Evolutionary conservation across 1,140 invertebrate species (phyloP).

Genomic region (Drosophila oshimai): DNA sequence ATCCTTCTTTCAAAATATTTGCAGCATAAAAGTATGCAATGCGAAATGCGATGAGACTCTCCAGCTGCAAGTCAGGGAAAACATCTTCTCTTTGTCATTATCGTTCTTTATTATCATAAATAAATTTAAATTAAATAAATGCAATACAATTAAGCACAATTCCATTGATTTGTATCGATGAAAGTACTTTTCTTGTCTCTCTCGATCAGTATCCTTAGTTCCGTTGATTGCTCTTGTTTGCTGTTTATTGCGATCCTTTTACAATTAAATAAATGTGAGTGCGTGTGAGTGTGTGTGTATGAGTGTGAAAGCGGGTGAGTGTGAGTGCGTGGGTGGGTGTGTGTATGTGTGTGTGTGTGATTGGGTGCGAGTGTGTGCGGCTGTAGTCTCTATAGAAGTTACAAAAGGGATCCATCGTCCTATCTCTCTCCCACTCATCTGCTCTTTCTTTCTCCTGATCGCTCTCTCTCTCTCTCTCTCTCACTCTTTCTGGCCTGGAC

Average conservation of each 20-base stretch:
- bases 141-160: slow-evolving; percentile 80
- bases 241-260: slow-evolving; percentile 54
- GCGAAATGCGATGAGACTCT: not conserved
- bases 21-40: no score
- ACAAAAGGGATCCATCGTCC: slow-evolving; percentile 61
- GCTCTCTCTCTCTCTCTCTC: not conserved
- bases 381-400: slow-evolving; percentile 82
- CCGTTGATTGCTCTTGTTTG: slow-evolving; percentile 42
- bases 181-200: slow-evolving; percentile 63
- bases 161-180: slow-evolving; percentile 57
- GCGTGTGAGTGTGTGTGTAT: slow-evolving; percentile 30
- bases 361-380: slow-evolving; percentile 42
- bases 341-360: slow-evolving; percentile 18
- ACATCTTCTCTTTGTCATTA: slow-evolving; percentile 45
- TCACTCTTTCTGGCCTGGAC: not conserved
- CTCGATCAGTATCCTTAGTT: slow-evolving; percentile 36
- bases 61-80: not conserved
- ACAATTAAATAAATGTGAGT: slow-evolving; percentile 72
- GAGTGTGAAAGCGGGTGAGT: slow-evolving; percentile 30
- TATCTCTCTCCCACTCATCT: slow-evolving; percentile 12
- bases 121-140: slow-evolving; percentile 81
- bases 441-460: not conserved
- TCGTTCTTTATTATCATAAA: slow-evolving; percentile 80
- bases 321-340: slow-evolving; percentile 8
- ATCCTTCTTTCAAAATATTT: no score